A percentile compares a stretch with the other conserved stretches of the same genome.
Evolutionary conservation across 2,888 invertebrate species (phyloP).

Genomic region (Thyatira batis): DNA sequence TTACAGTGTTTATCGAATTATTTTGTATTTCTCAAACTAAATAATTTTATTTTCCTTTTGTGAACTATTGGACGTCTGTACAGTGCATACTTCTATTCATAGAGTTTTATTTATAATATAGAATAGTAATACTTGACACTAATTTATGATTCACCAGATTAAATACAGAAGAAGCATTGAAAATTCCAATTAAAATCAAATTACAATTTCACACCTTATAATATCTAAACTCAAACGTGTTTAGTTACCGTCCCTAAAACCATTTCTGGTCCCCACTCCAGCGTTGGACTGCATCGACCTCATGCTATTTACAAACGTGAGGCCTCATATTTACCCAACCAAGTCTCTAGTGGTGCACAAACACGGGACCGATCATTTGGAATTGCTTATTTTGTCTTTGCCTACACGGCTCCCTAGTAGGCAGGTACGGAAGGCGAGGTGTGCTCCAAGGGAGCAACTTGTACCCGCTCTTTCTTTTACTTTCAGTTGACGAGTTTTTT

Average conservation of each 20-base stretch:
- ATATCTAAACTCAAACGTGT: slow-evolving; percentile 33
- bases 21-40: too few species aligned
- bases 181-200: neutral
- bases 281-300: slow-evolving; percentile 74
- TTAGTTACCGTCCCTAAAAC: slow-evolving; percentile 39
- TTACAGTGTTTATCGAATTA: too few species aligned
- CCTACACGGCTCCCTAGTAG: slow-evolving; percentile 75
- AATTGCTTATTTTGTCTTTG: slow-evolving; percentile 82
- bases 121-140: too few species aligned
- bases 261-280: slow-evolving; percentile 61
- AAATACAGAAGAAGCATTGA: neutral
- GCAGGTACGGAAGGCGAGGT: slow-evolving; percentile 68
- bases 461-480: slow-evolving; percentile 54
- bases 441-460: slow-evolving; percentile 61
- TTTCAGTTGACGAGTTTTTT: slow-evolving; percentile 59
- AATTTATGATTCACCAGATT: too few species aligned
- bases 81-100: too few species aligned
- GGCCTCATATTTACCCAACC: slow-evolving; percentile 77
- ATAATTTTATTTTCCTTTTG: too few species aligned
- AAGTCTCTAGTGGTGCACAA: slow-evolving; percentile 81
- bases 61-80: too few species aligned
- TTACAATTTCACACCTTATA: slow-evolving; percentile 30
- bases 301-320: slow-evolving; percentile 80
- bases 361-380: slow-evolving; percentile 79
- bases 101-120: too few species aligned